A percentile compares a stretch with the other conserved stretches of the same genome.
phyloP scores from a whole-genome alignment of 2,797 vertebrate genomes.

The Clarias pachynema region DNA sequence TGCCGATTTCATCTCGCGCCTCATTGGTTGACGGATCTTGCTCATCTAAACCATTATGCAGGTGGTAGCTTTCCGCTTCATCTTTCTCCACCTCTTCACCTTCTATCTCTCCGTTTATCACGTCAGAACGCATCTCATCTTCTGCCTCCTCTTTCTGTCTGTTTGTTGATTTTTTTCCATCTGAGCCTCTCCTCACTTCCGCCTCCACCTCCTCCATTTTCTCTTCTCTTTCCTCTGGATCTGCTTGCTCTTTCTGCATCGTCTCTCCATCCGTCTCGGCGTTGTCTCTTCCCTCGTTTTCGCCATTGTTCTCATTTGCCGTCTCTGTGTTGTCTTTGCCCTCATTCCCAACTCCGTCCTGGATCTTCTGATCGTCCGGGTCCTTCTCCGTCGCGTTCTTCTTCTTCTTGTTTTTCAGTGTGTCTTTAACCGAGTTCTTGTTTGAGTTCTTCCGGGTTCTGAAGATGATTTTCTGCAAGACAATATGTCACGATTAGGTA shows the following conservation, averaged over 20 bases:
- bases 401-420: slow-evolving; percentile 74
- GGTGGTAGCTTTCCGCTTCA: slow-evolving; percentile 11
- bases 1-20: not conserved
- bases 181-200: slow-evolving; percentile 14
- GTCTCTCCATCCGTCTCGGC: slow-evolving; percentile 10
- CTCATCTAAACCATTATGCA: slow-evolving; percentile 5
- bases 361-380: slow-evolving; percentile 63
- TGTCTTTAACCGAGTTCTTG: slow-evolving; percentile 77
- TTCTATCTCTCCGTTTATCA: slow-evolving; percentile 52
- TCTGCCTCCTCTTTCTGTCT: slow-evolving; percentile 34
- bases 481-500: not conserved
- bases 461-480: slow-evolving; percentile 82
- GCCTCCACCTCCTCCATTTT: slow-evolving; percentile 13
- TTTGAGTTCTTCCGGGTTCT: slow-evolving; percentile 76
- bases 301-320: slow-evolving; percentile 7
- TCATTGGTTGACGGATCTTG: slow-evolving; percentile 18
- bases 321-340: not conserved
- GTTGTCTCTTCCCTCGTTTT: slow-evolving; percentile 5
- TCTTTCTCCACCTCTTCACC: slow-evolving; percentile 40
- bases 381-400: slow-evolving; percentile 67
- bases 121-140: slow-evolving; percentile 36
- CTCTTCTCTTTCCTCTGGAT: slow-evolving; percentile 12
- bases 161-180: slow-evolving; percentile 32
- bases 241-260: slow-evolving; percentile 14
- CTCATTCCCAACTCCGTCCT: slow-evolving; percentile 58